phyloP scores from a whole-genome alignment of 2,113 vertebrate genomes.

The Leucosticte australis region DNA sequence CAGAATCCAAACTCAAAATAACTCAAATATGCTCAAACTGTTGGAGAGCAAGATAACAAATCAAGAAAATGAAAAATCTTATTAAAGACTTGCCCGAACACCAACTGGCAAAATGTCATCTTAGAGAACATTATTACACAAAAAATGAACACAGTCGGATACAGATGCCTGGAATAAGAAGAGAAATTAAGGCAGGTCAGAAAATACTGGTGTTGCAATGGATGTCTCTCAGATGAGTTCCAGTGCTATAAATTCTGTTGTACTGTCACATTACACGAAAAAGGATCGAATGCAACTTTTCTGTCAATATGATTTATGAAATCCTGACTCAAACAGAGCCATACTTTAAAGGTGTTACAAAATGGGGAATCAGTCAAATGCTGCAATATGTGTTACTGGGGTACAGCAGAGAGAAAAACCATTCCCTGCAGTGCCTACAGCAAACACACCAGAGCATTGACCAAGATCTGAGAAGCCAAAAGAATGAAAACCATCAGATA shows the following conservation, averaged over 20 bases:
- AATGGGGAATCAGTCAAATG: neutral
- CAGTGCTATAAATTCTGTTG: neutral
- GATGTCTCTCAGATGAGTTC: neutral
- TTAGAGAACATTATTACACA: neutral
- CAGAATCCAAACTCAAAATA: neutral
- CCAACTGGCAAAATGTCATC: neutral
- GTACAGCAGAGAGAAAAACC: neutral
- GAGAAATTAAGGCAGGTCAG: neutral
- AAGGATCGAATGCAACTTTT: neutral
- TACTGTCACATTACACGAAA: neutral
- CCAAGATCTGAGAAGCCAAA: neutral
- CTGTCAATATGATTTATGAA: neutral
- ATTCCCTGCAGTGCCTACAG: neutral
- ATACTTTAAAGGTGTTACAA: neutral
- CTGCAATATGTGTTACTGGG: neutral
- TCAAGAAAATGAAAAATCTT: neutral
- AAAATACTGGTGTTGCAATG: neutral
- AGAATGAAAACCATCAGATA: constrained; percentile 23
- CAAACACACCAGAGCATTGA: neutral
- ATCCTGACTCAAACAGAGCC: neutral
- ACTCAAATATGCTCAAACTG: neutral
- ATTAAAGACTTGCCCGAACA: neutral
- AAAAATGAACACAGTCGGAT: neutral
- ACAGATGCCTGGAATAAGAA: neutral
- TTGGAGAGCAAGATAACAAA: neutral